phyloP scores from a whole-genome alignment of 2,113 vertebrate genomes.

The Takifugu flavidus region DNA sequence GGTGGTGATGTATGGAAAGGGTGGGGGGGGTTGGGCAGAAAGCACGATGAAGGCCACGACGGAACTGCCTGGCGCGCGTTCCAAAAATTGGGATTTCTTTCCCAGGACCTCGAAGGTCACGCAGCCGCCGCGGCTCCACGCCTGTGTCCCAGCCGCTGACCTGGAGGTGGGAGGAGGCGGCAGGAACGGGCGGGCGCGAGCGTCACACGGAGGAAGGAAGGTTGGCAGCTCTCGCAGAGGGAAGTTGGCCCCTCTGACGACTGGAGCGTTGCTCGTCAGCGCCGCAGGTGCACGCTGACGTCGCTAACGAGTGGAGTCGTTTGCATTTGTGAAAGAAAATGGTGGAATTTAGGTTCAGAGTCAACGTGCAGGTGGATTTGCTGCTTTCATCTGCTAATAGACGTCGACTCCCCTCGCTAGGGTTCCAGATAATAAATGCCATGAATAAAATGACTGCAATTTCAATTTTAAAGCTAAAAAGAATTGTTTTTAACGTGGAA shows the following conservation, averaged over 20 bases:
- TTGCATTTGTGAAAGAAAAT: not conserved
- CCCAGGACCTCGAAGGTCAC: slow-evolving; percentile 69
- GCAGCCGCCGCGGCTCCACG: slow-evolving; percentile 47
- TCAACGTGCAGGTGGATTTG: not conserved
- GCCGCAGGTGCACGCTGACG: slow-evolving; percentile 53
- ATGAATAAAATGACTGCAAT: too few species aligned
- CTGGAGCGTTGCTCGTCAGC: slow-evolving; percentile 20
- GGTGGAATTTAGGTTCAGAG: not conserved
- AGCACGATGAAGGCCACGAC: slow-evolving; percentile 32
- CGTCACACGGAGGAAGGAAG: slow-evolving; percentile 60
- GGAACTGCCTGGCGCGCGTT: slow-evolving; percentile 49
- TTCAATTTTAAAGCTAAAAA: too few species aligned
- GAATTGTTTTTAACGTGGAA: too few species aligned
- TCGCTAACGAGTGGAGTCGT: not conserved
- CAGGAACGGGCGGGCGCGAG: slow-evolving; percentile 18
- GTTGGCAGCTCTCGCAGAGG: slow-evolving; percentile 50
- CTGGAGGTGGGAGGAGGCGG: slow-evolving; percentile 27
- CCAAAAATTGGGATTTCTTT: slow-evolving; percentile 36
- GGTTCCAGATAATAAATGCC: too few species aligned
- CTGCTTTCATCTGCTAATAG: too few species aligned
- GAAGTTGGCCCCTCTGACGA: slow-evolving; percentile 56
- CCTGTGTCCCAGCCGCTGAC: slow-evolving; percentile 59
- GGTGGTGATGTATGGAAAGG: slow-evolving; percentile 4
- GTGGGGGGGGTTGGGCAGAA: slow-evolving; percentile 15
- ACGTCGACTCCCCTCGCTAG: too few species aligned